Base-by-base conservation (phyloP, 2,113 vertebrate species). In the Solea senegalensis region DNA sequence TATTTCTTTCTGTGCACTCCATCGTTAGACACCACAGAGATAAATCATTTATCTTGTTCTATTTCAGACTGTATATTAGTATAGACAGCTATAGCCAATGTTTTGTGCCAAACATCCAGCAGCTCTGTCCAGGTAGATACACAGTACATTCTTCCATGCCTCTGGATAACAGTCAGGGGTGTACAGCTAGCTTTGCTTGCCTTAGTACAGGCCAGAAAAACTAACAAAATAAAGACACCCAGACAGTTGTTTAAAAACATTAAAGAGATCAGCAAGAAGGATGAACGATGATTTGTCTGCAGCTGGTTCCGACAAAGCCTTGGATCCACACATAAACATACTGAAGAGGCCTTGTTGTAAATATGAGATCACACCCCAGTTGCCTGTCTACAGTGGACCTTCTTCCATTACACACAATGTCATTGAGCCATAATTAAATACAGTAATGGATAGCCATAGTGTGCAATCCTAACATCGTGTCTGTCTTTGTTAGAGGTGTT, bases 401-500 rank as follows among this genome's bases (percentile, higher is more conserved):
- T 16, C 63, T 65, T 57, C 56, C 39, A 26, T 41, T 21, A 40
- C 62, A n/a, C 14, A 64, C 63, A 9, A 54, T 41, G 56, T 65
- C 64, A 73, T 34, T 48, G 64, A 51, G 48, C 54, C 43, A 58
- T 39, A 11, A 67, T 64, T 52, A 49, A 63, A 55, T 28, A 72
- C 41, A 72, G 49, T 66, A 49, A 43, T 65, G 34, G 65, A 56
- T 43, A 68, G 60, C 40, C 72, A 46, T 9, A 53, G 60, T 72
- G 72, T 74, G 34, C 56, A 66, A 60, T 45, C 70, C 66, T 65
- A 53, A 11, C 57, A 70, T 77, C 8, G 49, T 78, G 59, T 73
- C 65, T 40, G 60, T 76, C 64, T 75, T 78, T 79, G 65, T 74
- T 77, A 58, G 74, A 79, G 74, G 72, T 59, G 65, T 51, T 69